These are phyloP conservation scores for Nothoprocta pentlandii DNA, from an alignment of 2,113 vertebrate species.

Conservation along the genomic window DNA sequence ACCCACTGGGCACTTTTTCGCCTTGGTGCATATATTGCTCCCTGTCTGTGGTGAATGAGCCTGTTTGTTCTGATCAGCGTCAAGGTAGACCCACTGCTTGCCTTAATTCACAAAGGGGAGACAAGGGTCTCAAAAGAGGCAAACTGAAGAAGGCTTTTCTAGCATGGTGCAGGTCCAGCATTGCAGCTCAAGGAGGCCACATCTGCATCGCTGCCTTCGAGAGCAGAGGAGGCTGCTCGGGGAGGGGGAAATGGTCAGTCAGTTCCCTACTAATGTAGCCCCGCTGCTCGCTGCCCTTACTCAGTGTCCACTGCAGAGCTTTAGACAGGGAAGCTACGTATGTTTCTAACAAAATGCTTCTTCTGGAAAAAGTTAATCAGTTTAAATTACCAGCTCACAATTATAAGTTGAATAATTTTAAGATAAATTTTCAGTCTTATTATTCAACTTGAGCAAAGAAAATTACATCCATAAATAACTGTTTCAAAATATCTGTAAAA, in stretches of 20 bases:
- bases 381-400: constrained; percentile 14
- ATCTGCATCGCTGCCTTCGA: constrained; percentile 17
- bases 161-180: neutral
- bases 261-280: constrained; percentile 15
- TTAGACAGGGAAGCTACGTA: constrained; percentile 24
- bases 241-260: constrained; percentile 8
- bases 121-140: neutral
- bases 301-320: constrained; percentile 3
- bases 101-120: neutral
- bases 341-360: neutral
- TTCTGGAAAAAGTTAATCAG: constrained; percentile 10
- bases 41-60: neutral
- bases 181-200: neutral
- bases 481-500: neutral
- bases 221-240: constrained; percentile 4
- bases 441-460: neutral
- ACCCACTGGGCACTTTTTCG: constrained; percentile 39
- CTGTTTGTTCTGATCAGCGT: constrained; percentile 59
- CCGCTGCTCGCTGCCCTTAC: constrained; percentile 29
- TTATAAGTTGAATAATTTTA: constrained; percentile 29
- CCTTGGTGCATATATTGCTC: neutral
- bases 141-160: neutral
- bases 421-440: constrained; percentile 11
- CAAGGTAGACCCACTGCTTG: constrained; percentile 15
- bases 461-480: neutral